Conservation (phyloP, 2,888 invertebrate species). For the Metacarcinus magister region DNA sequence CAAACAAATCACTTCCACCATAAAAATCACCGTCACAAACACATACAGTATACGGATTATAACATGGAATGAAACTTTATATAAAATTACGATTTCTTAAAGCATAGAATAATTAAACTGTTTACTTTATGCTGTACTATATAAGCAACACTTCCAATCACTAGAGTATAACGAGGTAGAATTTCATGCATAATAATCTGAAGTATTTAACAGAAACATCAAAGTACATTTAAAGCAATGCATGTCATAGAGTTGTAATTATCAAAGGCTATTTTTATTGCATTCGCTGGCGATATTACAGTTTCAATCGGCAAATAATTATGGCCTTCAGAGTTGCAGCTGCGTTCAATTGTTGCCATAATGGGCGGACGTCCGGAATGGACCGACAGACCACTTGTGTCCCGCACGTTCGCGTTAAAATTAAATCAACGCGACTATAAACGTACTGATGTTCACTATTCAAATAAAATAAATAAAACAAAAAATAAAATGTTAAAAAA, state of each 20-base stretch:
- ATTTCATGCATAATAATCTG: background rate
- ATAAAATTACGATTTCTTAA: background rate
- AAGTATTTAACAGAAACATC: background rate
- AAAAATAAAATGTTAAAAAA: background rate
- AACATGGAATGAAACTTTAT: background rate
- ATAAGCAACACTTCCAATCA: background rate
- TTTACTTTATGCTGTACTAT: background rate
- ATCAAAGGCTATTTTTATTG: background rate
- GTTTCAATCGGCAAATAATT: slow-evolving; percentile 43
- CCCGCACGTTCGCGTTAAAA: background rate
- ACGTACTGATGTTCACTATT: background rate
- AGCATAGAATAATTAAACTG: background rate
- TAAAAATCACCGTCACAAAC: no score
- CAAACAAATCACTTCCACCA: no score
- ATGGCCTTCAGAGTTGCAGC: background rate
- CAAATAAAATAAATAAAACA: background rate
- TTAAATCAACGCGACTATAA: background rate
- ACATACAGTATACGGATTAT: background rate
- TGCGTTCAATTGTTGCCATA: slow-evolving; percentile 30
- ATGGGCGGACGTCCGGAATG: background rate
- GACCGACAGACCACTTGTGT: background rate
- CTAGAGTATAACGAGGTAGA: background rate
- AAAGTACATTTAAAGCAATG: background rate
- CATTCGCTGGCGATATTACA: slow-evolving; percentile 22
- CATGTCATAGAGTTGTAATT: background rate